These are phyloP conservation scores for Bradypodion ventrale DNA, from an alignment of 2,797 vertebrate species.

Conservation along the genomic window DNA sequence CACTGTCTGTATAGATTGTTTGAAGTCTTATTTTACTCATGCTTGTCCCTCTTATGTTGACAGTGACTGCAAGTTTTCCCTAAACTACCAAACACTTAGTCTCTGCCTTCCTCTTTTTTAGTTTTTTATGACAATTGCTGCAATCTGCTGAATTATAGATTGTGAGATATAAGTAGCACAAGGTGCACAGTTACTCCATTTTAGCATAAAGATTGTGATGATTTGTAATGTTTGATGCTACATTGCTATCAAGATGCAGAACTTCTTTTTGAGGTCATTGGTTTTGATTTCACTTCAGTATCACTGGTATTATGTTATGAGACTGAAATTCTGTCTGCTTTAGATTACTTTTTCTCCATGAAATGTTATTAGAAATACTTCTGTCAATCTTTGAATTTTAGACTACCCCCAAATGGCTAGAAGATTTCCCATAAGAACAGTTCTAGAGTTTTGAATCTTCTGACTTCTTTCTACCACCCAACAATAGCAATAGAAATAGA, in stretches of 20 bases:
- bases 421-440: not conserved
- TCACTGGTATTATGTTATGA: slow-evolving; percentile 46
- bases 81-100: slow-evolving; percentile 61
- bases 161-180: slow-evolving; percentile 56
- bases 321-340: slow-evolving; percentile 41
- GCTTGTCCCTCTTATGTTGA: slow-evolving; percentile 45
- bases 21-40: slow-evolving; percentile 62
- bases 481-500: too few species aligned
- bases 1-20: slow-evolving; percentile 68
- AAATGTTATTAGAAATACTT: slow-evolving; percentile 54
- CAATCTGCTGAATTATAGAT: not conserved
- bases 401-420: not conserved
- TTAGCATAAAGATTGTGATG: slow-evolving; percentile 72
- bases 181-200: slow-evolving; percentile 72
- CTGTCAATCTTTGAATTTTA: slow-evolving; percentile 24
- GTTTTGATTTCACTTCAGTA: slow-evolving; percentile 53
- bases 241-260: slow-evolving; percentile 54
- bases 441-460: not conserved
- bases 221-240: slow-evolving; percentile 62
- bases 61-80: slow-evolving; percentile 57
- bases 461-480: not conserved
- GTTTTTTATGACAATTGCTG: slow-evolving; percentile 30
- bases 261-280: slow-evolving; percentile 56
- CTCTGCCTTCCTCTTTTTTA: slow-evolving; percentile 62
- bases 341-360: slow-evolving; percentile 26